Percentiles rank a stretch among this genome's conserved stretches.
These are phyloP conservation scores for Kradibia gibbosae DNA, from an alignment of 1,140 invertebrate genomes.

Conservation along the genomic window DNA sequence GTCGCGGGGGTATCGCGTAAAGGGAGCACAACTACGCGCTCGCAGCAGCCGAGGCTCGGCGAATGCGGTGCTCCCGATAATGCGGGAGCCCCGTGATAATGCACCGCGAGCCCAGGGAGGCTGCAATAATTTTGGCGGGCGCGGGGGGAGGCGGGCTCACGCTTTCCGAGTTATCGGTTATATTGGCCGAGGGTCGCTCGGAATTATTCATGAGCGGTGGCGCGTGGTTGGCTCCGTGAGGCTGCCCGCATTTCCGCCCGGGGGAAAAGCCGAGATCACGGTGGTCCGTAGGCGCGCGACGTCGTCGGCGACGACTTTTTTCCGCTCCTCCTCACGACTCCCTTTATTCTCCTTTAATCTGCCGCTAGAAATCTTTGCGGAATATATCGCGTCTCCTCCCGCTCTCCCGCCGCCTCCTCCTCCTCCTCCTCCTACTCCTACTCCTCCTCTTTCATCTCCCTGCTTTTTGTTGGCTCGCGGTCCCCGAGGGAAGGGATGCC, in stretches of 20 bases:
- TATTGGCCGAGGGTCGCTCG: slow-evolving; percentile 59
- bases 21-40: too few relatives aligned
- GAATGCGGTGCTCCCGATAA: too few relatives aligned
- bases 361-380: slow-evolving; percentile 39
- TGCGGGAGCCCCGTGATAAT: too few relatives aligned
- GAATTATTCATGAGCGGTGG: slow-evolving; percentile 68
- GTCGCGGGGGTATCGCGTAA: too few relatives aligned
- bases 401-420: too few relatives aligned
- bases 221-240: background rate
- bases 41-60: too few relatives aligned
- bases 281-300: slow-evolving; percentile 18
- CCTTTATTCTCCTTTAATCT: slow-evolving; percentile 47
- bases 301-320: slow-evolving; percentile 28
- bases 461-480: too few relatives aligned
- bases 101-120: too few relatives aligned
- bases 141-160: background rate
- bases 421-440: too few relatives aligned
- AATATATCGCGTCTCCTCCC: slow-evolving; percentile 36
- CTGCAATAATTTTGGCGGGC: too few relatives aligned
- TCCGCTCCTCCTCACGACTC: slow-evolving; percentile 24
- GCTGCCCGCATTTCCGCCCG: slow-evolving; percentile 6
- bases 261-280: slow-evolving; percentile 42
- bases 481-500: background rate
- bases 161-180: slow-evolving; percentile 66
- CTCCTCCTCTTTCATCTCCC: background rate